A percentile compares a stretch with the other conserved stretches of the same genome.
phyloP scores from a whole-genome alignment of 2,797 vertebrate genomes.

The Neopelma chrysocephalum region DNA sequence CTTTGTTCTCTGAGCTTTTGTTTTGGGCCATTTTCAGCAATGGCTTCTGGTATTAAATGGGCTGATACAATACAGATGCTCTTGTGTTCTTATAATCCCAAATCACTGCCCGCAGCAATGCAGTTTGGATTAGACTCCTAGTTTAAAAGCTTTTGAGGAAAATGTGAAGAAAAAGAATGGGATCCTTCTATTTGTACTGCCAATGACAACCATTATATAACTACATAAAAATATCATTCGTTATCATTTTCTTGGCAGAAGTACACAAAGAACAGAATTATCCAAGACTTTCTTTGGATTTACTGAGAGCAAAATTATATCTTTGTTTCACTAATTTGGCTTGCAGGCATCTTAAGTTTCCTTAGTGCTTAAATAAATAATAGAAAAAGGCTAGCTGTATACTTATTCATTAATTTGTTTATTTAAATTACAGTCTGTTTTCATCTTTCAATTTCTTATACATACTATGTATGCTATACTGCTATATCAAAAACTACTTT shows the following conservation, averaged over 20 bases:
- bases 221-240: conserved; percentile 11
- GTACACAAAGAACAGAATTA: conserved; percentile 9
- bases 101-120: not conserved
- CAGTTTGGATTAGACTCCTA: not conserved
- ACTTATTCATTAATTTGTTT: not conserved
- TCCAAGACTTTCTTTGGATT: not conserved
- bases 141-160: not conserved
- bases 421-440: not conserved
- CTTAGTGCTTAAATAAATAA: not conserved
- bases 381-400: not conserved
- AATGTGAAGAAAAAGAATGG: not conserved
- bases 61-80: not conserved
- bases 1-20: not conserved
- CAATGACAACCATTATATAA: not conserved
- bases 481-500: not conserved
- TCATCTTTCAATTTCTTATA: not conserved
- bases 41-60: not conserved
- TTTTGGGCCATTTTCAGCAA: not conserved
- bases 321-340: not conserved
- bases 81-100: not conserved
- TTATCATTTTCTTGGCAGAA: conserved; percentile 21
- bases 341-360: not conserved
- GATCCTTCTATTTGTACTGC: not conserved
- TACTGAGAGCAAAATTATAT: not conserved
- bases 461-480: too few relatives aligned